A percentile compares a stretch with the other conserved stretches of the same genome.
phyloP scores from a whole-genome alignment of 2,888 invertebrate genomes.

The Gymnosoma rotundatum region DNA sequence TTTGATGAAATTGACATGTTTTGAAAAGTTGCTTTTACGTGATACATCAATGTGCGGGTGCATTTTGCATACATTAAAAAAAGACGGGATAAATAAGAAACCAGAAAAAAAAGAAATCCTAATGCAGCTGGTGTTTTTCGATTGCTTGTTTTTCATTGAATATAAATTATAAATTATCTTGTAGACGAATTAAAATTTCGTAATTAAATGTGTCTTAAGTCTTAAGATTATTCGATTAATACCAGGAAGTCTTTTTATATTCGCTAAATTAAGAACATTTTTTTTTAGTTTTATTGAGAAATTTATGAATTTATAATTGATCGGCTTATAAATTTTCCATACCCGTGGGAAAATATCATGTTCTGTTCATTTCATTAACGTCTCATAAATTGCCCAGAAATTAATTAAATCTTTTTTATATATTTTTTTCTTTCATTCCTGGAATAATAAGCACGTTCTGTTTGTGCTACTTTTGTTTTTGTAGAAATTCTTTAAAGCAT shows the following conservation, averaged over 20 bases:
- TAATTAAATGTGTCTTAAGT: background rate
- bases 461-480: conserved; percentile 17
- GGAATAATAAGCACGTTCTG: conserved; percentile 66
- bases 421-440: conserved; percentile 51
- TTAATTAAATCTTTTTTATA: conserved; percentile 4
- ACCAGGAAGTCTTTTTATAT: background rate
- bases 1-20: conserved; percentile 66
- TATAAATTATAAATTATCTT: background rate
- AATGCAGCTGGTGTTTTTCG: conserved; percentile 12
- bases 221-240: background rate
- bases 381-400: conserved; percentile 42
- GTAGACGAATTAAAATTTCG: background rate
- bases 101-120: background rate
- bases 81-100: background rate
- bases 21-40: conserved; percentile 62
- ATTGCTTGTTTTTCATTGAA: background rate
- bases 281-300: conserved; percentile 10
- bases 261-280: conserved; percentile 19
- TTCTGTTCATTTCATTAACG: background rate
- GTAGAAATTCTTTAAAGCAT: conserved; percentile 9
- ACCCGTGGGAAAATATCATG: conserved; percentile 50
- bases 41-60: conserved; percentile 65
- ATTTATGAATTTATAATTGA: conserved; percentile 33
- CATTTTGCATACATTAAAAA: conserved; percentile 58
- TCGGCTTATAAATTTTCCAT: background rate